Percentiles rank a stretch among this genome's conserved stretches.
Evolutionary conservation across 2,888 invertebrate genomes (phyloP).

Genomic region (Morpho helenor): DNA sequence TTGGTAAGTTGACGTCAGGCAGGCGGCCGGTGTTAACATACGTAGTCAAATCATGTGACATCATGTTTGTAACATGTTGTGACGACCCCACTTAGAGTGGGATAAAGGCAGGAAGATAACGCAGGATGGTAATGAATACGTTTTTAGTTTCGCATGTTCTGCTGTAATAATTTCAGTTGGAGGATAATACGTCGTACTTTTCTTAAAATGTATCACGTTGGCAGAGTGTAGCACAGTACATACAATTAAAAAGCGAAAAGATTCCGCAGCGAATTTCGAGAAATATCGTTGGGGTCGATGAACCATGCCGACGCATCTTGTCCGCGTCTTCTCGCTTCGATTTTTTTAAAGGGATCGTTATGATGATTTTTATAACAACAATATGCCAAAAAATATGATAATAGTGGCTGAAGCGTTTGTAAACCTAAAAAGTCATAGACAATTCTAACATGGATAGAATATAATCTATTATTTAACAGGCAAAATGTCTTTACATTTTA

Average conservation of each 20-base stretch:
- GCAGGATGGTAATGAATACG: no score
- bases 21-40: no score
- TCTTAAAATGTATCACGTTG: slow-evolving; percentile 70
- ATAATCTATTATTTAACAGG: no score
- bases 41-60: no score
- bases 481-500: no score
- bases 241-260: slow-evolving; percentile 78
- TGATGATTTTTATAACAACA: slow-evolving; percentile 4
- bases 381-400: background rate
- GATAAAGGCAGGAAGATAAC: no score
- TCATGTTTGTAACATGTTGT: no score
- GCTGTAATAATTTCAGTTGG: slow-evolving; percentile 5
- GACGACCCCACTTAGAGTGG: no score
- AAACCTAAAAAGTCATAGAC: no score
- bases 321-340: slow-evolving; percentile 59
- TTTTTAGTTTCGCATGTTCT: background rate
- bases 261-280: slow-evolving; percentile 74
- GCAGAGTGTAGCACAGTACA: slow-evolving; percentile 65
- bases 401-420: background rate
- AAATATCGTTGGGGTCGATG: slow-evolving; percentile 76
- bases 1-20: no score
- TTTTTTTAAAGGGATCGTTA: slow-evolving; percentile 56
- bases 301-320: slow-evolving; percentile 72
- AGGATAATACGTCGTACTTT: slow-evolving; percentile 39
- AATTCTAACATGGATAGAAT: no score